Evolutionary conservation across 2,797 vertebrate species (phyloP).

Genomic region (Hydrophis major): DNA sequence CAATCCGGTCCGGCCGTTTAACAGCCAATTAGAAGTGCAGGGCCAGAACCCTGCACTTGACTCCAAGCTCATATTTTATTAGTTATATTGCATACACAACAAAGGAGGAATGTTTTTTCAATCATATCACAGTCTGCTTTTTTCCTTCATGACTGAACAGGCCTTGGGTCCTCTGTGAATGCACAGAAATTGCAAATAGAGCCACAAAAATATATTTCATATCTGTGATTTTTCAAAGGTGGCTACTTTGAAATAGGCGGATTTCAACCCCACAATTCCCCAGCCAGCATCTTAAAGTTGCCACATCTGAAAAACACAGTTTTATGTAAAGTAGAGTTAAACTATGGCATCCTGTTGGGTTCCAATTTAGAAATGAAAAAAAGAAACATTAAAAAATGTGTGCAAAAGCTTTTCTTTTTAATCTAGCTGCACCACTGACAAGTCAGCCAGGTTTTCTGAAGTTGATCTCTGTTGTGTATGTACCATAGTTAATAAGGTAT

Average conservation of each 20-base stretch:
- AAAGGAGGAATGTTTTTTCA: background rate
- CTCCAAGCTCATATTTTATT: too few relatives aligned
- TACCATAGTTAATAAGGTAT: too few relatives aligned
- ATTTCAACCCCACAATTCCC: background rate
- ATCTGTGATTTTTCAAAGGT: background rate
- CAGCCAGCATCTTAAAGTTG: background rate
- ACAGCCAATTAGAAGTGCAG: too few relatives aligned
- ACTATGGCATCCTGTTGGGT: background rate
- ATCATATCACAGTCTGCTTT: background rate
- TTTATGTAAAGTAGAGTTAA: background rate
- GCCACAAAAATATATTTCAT: background rate
- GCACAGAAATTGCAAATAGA: background rate
- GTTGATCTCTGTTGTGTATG: background rate
- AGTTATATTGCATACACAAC: too few relatives aligned
- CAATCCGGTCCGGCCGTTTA: too few relatives aligned
- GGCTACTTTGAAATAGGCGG: background rate
- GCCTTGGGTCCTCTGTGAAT: background rate
- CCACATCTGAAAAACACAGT: background rate
- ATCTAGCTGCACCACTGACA: background rate
- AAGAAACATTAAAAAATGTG: background rate
- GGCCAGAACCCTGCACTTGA: too few relatives aligned
- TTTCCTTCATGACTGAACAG: background rate
- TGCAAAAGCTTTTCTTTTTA: background rate
- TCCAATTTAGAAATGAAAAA: background rate
- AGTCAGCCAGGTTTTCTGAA: background rate